A percentile compares a stretch with the other conserved stretches of the same genome.
phyloP scores from a whole-genome alignment of 2,797 vertebrate genomes.

The Phylloscopus collybita region DNA sequence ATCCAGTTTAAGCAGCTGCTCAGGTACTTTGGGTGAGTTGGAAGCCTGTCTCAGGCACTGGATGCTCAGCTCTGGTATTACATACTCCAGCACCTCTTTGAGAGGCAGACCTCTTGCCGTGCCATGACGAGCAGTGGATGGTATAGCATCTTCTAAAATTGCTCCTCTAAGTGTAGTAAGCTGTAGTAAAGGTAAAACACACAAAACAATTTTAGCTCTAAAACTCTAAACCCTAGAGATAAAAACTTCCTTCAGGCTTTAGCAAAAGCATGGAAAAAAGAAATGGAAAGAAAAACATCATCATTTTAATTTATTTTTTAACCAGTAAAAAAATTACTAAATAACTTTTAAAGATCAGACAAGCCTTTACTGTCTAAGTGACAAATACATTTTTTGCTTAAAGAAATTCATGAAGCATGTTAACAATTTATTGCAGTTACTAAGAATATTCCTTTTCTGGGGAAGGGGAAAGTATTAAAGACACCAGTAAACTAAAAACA shows the following conservation, averaged over 20 bases:
- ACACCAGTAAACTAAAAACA: neutral
- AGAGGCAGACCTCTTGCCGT: constrained; percentile 92
- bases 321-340: neutral
- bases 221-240: neutral
- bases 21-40: constrained; percentile 89
- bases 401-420: neutral
- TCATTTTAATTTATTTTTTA: neutral
- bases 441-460: neutral
- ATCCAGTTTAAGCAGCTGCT: constrained; percentile 95
- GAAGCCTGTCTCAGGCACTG: constrained; percentile 90
- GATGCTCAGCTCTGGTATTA: constrained; percentile 93
- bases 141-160: constrained; percentile 95
- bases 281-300: neutral
- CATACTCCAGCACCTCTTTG: constrained; percentile 95
- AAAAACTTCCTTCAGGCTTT: neutral
- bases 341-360: neutral
- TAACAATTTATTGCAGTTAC: neutral
- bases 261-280: neutral
- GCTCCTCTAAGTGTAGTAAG: constrained; percentile 93
- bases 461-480: neutral
- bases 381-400: neutral
- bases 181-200: constrained; percentile 68
- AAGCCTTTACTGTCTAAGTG: neutral
- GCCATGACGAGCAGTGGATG: constrained; percentile 93
- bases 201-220: neutral